Conservation (phyloP, 2,113 vertebrate genomes). For the Tonatia bakeri region DNA sequence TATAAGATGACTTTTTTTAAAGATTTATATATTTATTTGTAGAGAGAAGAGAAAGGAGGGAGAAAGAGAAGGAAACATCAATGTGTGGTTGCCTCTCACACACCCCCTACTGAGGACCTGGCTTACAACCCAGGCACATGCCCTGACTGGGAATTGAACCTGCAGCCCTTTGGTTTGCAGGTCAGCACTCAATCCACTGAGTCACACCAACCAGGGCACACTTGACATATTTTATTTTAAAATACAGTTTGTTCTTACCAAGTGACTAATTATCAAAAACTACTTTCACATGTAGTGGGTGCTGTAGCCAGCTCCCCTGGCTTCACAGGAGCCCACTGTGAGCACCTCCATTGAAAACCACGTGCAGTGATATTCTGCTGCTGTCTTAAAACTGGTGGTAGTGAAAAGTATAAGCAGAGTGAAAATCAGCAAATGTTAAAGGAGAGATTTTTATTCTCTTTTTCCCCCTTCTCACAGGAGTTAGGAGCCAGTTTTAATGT, state of each 20-base stretch:
- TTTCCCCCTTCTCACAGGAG: neutral
- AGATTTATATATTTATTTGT: no score
- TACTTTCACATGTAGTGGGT: neutral
- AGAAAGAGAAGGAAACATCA: no score
- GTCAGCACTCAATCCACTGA: no score
- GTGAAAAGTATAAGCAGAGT: neutral
- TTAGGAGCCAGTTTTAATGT: neutral
- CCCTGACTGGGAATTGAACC: no score
- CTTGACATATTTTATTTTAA: slow-evolving; percentile 10
- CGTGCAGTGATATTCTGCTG: neutral
- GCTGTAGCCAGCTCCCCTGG: neutral
- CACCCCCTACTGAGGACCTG: no score
- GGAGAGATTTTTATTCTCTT: neutral
- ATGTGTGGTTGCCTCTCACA: no score
- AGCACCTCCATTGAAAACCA: neutral
- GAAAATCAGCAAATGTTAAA: neutral
- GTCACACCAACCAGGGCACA: neutral
- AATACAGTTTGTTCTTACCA: neutral
- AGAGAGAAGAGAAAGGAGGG: no score
- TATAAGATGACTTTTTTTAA: no score
- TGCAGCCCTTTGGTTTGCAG: no score
- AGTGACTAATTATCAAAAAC: neutral
- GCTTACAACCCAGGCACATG: no score
- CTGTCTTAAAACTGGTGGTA: neutral
- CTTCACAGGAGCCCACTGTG: accelerated